Percentiles rank a stretch among this genome's conserved stretches.
phyloP scores from a whole-genome alignment of 2,797 vertebrate species.

The Ammospiza maritima region DNA sequence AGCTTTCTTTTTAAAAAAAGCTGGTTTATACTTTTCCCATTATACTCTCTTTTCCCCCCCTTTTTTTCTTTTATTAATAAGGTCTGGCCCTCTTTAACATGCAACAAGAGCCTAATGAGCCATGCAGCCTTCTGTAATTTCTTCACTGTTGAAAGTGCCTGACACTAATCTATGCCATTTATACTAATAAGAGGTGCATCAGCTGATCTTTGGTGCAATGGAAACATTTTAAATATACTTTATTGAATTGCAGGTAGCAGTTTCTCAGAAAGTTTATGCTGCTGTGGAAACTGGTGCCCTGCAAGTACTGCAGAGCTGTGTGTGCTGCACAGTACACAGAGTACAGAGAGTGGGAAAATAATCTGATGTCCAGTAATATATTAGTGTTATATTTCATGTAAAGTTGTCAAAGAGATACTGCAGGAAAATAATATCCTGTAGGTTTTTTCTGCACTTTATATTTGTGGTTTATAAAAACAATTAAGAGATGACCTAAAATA shows the following conservation, averaged over 20 bases:
- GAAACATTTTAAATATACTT: slow-evolving; percentile 75
- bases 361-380: background rate
- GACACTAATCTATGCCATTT: slow-evolving; percentile 83
- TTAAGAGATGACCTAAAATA: slow-evolving; percentile 55
- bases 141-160: slow-evolving; percentile 81
- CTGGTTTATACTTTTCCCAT: slow-evolving; percentile 35
- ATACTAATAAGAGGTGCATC: slow-evolving; percentile 82
- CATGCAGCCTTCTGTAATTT: slow-evolving; percentile 82
- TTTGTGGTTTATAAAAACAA: background rate
- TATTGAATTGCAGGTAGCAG: slow-evolving; percentile 65
- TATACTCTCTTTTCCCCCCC: background rate
- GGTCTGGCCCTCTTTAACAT: slow-evolving; percentile 80
- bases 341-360: background rate
- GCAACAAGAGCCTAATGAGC: slow-evolving; percentile 81
- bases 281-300: slow-evolving; percentile 27
- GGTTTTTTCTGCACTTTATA: background rate
- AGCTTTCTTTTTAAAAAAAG: background rate
- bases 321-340: background rate
- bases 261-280: slow-evolving; percentile 45
- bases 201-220: slow-evolving; percentile 77
- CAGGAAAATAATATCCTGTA: background rate
- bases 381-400: background rate
- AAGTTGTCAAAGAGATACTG: slow-evolving; percentile 24
- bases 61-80: slow-evolving; percentile 78
- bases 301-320: background rate